Conservation (phyloP, 2,113 vertebrate species). For the Ploceus nigricollis region DNA sequence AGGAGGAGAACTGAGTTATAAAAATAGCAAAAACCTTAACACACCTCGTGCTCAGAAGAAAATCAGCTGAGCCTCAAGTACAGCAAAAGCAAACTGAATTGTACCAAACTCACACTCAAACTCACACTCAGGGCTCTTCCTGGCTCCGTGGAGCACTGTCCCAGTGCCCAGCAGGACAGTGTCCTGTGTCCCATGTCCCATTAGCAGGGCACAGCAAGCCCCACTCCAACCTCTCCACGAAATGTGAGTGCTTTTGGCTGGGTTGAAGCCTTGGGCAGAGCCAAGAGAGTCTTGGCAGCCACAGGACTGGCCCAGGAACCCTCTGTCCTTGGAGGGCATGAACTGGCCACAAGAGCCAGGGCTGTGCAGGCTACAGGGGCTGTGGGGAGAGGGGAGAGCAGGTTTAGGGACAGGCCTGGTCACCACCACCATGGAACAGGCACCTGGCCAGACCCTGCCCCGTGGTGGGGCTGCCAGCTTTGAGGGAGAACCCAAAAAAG, state of each 20-base stretch:
- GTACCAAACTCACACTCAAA: background rate
- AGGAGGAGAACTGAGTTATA: background rate
- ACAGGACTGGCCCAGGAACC: background rate
- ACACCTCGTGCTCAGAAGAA: background rate
- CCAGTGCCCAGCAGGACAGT: background rate
- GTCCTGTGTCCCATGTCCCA: no score
- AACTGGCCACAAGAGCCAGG: accelerated
- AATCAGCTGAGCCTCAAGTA: background rate
- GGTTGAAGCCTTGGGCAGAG: background rate
- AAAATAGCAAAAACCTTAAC: background rate
- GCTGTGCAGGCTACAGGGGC: background rate
- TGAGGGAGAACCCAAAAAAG: background rate
- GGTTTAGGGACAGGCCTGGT: accelerated
- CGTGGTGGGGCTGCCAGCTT: accelerated
- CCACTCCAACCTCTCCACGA: background rate
- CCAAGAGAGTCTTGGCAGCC: background rate
- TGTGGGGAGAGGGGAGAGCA: background rate
- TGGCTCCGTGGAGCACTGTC: background rate
- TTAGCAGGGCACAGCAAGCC: background rate
- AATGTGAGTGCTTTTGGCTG: background rate
- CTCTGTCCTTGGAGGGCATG: background rate
- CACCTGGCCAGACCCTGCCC: background rate
- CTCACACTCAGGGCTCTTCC: background rate
- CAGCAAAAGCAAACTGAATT: background rate
- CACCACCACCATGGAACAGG: accelerated